These are phyloP conservation scores for Odocoileus virginianus DNA, from an alignment of 2,113 vertebrate species.

Conservation along the genomic window DNA sequence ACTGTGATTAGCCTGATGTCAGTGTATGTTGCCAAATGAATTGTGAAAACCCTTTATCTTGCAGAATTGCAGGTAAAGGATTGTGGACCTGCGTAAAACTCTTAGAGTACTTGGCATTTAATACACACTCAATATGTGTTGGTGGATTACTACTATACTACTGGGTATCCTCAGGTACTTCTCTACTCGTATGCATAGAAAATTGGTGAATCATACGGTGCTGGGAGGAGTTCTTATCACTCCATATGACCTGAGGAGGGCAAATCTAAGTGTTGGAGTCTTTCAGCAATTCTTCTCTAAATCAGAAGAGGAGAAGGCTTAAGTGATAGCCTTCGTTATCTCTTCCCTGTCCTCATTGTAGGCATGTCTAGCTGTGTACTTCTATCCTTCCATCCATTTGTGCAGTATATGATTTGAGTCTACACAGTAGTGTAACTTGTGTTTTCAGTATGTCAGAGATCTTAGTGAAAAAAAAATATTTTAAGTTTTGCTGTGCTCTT, in stretches of 20 bases:
- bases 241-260: neutral
- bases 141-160: neutral
- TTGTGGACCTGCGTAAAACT: neutral
- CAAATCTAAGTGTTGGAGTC: neutral
- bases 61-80: neutral
- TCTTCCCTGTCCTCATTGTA: neutral
- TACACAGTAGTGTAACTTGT: neutral
- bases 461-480: neutral
- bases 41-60: neutral
- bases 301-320: neutral
- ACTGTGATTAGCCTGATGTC: neutral
- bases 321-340: neutral
- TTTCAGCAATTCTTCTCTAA: neutral
- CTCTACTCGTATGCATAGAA: neutral
- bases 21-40: neutral
- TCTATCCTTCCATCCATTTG: neutral
- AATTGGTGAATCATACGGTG: neutral
- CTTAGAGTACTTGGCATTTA: neutral
- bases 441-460: neutral
- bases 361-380: neutral
- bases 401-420: neutral
- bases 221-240: neutral
- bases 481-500: neutral
- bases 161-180: neutral
- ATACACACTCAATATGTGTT: neutral